Conservation (phyloP, 2,113 vertebrate species). For the Piprites chloris region DNA sequence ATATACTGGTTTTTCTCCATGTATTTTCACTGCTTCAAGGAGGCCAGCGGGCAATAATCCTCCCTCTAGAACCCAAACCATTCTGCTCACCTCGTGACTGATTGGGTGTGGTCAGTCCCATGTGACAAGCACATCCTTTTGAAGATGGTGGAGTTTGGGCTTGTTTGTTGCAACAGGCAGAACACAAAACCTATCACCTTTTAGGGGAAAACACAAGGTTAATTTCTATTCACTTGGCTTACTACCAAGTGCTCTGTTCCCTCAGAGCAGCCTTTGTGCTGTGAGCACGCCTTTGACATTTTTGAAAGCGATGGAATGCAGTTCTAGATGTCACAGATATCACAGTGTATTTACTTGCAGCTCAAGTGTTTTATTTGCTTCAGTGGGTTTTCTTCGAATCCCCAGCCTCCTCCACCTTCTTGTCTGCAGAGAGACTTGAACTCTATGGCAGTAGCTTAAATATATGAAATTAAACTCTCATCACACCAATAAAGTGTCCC, state of each 20-base stretch:
- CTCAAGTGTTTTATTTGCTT: background rate
- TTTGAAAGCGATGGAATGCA: background rate
- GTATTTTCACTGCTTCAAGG: background rate
- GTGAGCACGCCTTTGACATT: background rate
- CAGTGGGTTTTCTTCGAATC: background rate
- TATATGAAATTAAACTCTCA: background rate
- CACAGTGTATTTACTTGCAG: background rate
- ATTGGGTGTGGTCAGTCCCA: background rate
- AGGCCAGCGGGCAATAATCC: background rate
- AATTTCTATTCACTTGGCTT: background rate
- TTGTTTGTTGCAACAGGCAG: background rate
- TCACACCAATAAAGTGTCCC: background rate
- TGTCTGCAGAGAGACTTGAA: background rate
- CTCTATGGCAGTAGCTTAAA: background rate
- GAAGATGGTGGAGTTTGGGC: background rate
- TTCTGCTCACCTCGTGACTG: background rate
- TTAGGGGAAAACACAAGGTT: background rate
- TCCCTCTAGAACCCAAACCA: background rate
- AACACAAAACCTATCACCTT: background rate
- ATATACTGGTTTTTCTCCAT: background rate
- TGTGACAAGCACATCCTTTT: background rate
- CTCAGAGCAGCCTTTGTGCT: background rate
- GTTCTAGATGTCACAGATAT: background rate
- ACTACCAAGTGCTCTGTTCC: background rate
- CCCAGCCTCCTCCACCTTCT: background rate